Conservation (phyloP, 2,113 vertebrate genomes). For the Alethe castanea region DNA sequence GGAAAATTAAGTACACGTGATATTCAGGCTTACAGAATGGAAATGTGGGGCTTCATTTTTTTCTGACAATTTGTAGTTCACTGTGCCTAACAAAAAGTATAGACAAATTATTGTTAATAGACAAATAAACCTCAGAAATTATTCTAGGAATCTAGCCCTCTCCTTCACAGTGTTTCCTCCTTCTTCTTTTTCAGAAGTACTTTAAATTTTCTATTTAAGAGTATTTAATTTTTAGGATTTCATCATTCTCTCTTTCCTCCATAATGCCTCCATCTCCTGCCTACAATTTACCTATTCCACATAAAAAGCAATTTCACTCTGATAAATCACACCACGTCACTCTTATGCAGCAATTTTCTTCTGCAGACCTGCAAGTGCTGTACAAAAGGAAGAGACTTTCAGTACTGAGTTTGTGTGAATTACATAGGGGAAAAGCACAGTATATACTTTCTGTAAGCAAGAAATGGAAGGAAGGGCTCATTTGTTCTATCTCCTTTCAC, state of each 20-base stretch:
- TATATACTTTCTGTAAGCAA: neutral
- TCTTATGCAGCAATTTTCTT: neutral
- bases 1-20: neutral
- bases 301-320: neutral
- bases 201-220: neutral
- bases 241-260: neutral
- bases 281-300: neutral
- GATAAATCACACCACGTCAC: neutral
- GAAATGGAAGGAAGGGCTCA: neutral
- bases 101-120: neutral
- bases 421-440: neutral
- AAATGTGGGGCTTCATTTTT: neutral
- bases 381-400: neutral
- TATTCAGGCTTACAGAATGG: neutral
- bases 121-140: fast-evolving
- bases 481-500: neutral
- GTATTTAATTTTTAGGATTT: neutral
- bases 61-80: neutral
- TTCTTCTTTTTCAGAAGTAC: neutral
- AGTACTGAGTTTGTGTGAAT: neutral
- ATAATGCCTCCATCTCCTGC: neutral
- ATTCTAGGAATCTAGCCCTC: neutral
- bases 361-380: neutral
- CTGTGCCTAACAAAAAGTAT: neutral
- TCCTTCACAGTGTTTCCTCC: neutral